Evolutionary conservation across 2,888 invertebrate genomes (phyloP).

Genomic region (Agelastica alni): DNA sequence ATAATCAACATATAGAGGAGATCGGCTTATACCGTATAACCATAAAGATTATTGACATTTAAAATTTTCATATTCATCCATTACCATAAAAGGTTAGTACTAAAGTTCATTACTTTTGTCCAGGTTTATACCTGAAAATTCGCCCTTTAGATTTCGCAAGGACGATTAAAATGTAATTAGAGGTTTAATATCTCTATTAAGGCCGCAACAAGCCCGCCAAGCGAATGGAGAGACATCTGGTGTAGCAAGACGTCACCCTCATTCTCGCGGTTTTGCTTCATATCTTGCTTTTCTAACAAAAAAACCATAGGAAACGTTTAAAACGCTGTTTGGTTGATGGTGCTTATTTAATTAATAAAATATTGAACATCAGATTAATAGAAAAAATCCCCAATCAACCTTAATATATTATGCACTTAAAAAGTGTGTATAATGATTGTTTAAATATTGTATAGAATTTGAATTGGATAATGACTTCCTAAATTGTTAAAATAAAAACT

Average conservation of each 20-base stretch:
- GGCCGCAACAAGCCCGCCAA: conserved; percentile 32
- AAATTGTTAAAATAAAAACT: too few species aligned
- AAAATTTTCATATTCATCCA: conserved; percentile 3
- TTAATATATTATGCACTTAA: too few species aligned
- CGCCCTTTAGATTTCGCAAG: conserved; percentile 18
- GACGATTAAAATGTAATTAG: conserved; percentile 42
- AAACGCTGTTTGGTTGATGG: conserved; percentile 2
- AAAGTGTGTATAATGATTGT: too few species aligned
- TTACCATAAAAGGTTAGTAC: conserved; percentile 18
- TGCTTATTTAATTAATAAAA: too few species aligned
- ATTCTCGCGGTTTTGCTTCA: conserved; percentile 22
- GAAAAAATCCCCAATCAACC: too few species aligned
- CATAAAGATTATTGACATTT: conserved; percentile 12
- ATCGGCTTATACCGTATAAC: too few species aligned
- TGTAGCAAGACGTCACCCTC: conserved; percentile 23
- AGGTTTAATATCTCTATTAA: conserved; percentile 41
- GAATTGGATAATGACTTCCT: too few species aligned
- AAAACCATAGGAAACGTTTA: neutral
- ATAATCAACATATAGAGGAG: too few species aligned
- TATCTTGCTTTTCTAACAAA: conserved; percentile 13
- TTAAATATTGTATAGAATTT: too few species aligned
- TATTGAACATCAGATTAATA: too few species aligned
- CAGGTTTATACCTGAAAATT: conserved; percentile 14
- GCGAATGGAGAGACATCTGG: conserved; percentile 34
- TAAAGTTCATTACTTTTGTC: conserved; percentile 20